Evolutionary conservation across 2,888 invertebrate genomes (phyloP).

Genomic region (Portevinia maculata): DNA sequence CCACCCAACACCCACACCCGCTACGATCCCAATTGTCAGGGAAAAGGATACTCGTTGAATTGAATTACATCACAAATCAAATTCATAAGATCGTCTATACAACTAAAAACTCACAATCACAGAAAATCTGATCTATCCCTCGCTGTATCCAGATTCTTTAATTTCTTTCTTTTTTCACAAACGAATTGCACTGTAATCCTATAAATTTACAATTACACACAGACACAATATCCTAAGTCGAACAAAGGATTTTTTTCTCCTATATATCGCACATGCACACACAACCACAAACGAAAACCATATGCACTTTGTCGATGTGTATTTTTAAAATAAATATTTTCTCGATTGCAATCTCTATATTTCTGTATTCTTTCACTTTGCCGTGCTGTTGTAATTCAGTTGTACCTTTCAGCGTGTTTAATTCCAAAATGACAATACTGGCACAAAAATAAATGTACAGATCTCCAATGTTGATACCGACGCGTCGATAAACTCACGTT

Average conservation of each 20-base stretch:
- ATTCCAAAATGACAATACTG: slow-evolving; percentile 52
- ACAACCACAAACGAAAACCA: slow-evolving; percentile 31
- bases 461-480: slow-evolving; percentile 50
- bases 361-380: slow-evolving; percentile 9
- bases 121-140: slow-evolving; percentile 29
- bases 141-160: slow-evolving; percentile 40
- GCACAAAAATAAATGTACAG: slow-evolving; percentile 18
- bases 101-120: slow-evolving; percentile 49
- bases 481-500: slow-evolving; percentile 27
- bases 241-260: slow-evolving; percentile 54
- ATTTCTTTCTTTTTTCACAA: slow-evolving; percentile 23
- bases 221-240: slow-evolving; percentile 39
- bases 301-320: slow-evolving; percentile 52
- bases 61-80: slow-evolving; percentile 23
- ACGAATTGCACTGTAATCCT: slow-evolving; percentile 72
- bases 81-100: slow-evolving; percentile 4
- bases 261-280: slow-evolving; percentile 31
- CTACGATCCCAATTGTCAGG: background rate
- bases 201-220: slow-evolving; percentile 41
- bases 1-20: background rate
- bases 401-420: slow-evolving; percentile 47
- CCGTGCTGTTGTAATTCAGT: slow-evolving; percentile 44
- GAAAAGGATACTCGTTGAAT: background rate
- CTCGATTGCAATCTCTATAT: slow-evolving; percentile 53
- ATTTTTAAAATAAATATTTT: slow-evolving; percentile 49